These are phyloP conservation scores for Dryas iulia DNA, from an alignment of 1,140 invertebrate genomes.

Conservation along the genomic window DNA sequence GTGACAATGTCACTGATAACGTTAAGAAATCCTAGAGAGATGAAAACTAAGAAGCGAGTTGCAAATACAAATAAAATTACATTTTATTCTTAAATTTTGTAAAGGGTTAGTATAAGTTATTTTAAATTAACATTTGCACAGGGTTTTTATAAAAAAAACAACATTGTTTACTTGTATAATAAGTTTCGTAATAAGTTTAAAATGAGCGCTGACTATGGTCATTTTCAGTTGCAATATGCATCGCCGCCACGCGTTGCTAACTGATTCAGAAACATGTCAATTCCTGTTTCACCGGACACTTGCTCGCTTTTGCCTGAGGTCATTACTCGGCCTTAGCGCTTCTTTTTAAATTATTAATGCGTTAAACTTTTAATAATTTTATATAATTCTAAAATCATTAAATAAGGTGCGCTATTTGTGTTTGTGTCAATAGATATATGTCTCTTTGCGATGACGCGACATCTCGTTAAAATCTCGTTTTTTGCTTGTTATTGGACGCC, in stretches of 20 bases:
- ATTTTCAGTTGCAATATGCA: neutral
- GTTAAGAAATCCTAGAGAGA: neutral
- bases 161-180: too few species aligned
- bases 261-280: conserved; percentile 36
- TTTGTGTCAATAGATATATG: too few species aligned
- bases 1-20: conserved; percentile 68
- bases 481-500: too few species aligned
- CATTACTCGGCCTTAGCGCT: conserved; percentile 29
- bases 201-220: neutral
- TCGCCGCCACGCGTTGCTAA: neutral
- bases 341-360: conserved; percentile 15
- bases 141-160: too few species aligned
- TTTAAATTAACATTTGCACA: too few species aligned
- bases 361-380: neutral
- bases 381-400: too few species aligned
- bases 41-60: neutral
- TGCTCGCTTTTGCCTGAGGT: conserved; percentile 22
- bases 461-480: too few species aligned
- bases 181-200: neutral
- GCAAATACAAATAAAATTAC: neutral
- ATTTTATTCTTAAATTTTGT: neutral
- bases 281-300: conserved; percentile 32
- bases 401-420: too few species aligned
- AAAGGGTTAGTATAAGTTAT: too few species aligned
- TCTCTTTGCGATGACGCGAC: too few species aligned